These are phyloP conservation scores for Drosophila ironensis DNA, from an alignment of 1,140 invertebrate genomes.

Conservation along the genomic window DNA sequence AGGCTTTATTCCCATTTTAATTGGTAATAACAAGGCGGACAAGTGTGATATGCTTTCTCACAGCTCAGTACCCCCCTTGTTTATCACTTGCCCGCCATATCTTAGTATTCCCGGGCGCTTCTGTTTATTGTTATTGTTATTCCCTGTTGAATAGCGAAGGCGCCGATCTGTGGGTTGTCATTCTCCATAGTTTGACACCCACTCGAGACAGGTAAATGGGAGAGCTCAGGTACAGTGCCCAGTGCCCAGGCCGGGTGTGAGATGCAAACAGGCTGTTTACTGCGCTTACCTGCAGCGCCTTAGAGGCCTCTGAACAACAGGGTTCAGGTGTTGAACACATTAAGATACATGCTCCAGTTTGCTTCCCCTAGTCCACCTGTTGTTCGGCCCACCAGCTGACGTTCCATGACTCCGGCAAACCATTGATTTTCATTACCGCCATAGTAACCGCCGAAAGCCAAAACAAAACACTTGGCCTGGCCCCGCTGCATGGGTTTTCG, in stretches of 20 bases:
- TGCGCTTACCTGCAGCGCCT: constrained; percentile 24
- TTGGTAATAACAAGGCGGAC: neutral
- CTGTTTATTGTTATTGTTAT: constrained; percentile 42
- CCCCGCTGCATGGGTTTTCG: constrained; percentile 7
- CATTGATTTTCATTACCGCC: constrained; percentile 48
- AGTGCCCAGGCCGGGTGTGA: constrained; percentile 4
- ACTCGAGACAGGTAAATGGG: constrained; percentile 30
- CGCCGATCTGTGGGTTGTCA: constrained; percentile 46
- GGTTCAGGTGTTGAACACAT: constrained; percentile 14
- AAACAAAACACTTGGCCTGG: constrained; percentile 45
- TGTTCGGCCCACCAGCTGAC: constrained; percentile 13
- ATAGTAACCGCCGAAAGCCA: constrained; percentile 39
- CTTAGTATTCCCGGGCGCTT: constrained; percentile 6
- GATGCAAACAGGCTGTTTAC: constrained; percentile 27
- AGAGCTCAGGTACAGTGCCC: neutral
- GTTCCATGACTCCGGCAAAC: neutral
- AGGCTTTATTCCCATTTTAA: no score
- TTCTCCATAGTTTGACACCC: constrained; percentile 44
- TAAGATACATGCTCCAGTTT: constrained; percentile 2
- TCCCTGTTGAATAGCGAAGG: constrained; percentile 25
- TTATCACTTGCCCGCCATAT: neutral
- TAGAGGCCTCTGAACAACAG: constrained; percentile 5
- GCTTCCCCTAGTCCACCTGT: constrained; percentile 29
- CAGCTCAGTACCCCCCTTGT: neutral
- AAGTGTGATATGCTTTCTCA: neutral